Conservation (phyloP, 2,797 vertebrate genomes). For the Apogon hyalosoma region DNA sequence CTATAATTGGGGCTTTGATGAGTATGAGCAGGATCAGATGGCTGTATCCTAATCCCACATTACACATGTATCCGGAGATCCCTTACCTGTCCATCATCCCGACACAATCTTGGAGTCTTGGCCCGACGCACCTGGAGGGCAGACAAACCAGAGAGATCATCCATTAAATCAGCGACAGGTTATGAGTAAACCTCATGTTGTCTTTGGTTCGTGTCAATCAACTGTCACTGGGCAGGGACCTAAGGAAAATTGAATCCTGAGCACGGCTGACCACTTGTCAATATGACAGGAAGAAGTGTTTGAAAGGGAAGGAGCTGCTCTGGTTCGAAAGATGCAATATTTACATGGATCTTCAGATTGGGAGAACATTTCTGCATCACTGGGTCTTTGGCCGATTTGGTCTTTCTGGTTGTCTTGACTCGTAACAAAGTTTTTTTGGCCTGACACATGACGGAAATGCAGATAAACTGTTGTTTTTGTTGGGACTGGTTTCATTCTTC, state of each 20-base stretch:
- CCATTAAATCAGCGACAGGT: constrained; percentile 66
- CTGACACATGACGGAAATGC: no score
- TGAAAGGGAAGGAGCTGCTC: constrained; percentile 6
- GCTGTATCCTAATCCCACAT: constrained; percentile 23
- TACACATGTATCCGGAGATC: constrained; percentile 29
- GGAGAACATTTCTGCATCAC: neutral
- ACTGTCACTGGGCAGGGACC: constrained; percentile 48
- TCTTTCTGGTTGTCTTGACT: no score
- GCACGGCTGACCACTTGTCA: constrained; percentile 48
- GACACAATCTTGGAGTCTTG: constrained; percentile 94
- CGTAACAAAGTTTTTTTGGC: no score
- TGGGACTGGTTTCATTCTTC: no score
- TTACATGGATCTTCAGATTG: constrained; percentile 16
- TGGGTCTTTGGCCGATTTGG: neutral
- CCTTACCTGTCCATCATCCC: constrained; percentile 98
- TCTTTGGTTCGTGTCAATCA: constrained; percentile 65
- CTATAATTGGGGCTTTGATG: constrained; percentile 25
- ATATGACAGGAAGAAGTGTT: constrained; percentile 26
- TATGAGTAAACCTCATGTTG: constrained; percentile 68
- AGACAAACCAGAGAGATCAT: constrained; percentile 58
- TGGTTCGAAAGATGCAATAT: constrained; percentile 21
- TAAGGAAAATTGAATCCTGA: constrained; percentile 45
- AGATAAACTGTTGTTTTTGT: no score
- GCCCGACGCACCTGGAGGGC: constrained; percentile 91
- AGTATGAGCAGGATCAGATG: constrained; percentile 33